phyloP scores from a whole-genome alignment of 2,888 invertebrate genomes.

The Matsumyia berberina region DNA sequence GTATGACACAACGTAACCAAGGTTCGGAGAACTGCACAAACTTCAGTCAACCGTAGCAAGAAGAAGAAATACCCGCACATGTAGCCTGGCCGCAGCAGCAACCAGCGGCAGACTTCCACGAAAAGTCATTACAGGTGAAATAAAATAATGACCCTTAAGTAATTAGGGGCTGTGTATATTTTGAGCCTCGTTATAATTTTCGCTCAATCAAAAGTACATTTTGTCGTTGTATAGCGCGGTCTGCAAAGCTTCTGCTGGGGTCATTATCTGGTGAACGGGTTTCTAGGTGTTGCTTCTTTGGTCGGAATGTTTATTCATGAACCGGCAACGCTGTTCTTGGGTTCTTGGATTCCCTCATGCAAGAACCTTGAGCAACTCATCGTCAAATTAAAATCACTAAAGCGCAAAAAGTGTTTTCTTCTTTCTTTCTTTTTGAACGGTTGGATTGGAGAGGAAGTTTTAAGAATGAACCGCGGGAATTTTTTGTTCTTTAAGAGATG shows the following conservation, averaged over 20 bases:
- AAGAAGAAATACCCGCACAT: not conserved
- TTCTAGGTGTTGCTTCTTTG: conserved; percentile 42
- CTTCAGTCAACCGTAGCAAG: conserved; percentile 39
- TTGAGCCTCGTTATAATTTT: conserved; percentile 32
- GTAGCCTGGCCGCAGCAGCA: conserved; percentile 1
- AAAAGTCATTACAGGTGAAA: conserved; percentile 36
- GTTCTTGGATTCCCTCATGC: conserved; percentile 53
- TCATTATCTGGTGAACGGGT: conserved; percentile 67
- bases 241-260: conserved; percentile 44
- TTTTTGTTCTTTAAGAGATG: conserved; percentile 14
- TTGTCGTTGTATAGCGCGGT: not conserved
- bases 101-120: conserved; percentile 28
- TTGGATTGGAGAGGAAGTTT: not conserved
- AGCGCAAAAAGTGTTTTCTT: conserved; percentile 55
- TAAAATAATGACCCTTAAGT: conserved; percentile 53
- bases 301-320: conserved; percentile 16
- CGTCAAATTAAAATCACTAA: conserved; percentile 68
- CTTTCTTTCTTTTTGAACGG: not conserved
- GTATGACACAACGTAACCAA: conserved; percentile 42
- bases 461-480: not conserved
- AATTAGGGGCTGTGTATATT: conserved; percentile 41
- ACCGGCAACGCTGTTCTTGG: conserved; percentile 4
- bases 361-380: conserved; percentile 60
- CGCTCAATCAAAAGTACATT: conserved; percentile 59
- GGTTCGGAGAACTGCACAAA: conserved; percentile 41